These are phyloP conservation scores for Megaceryle alcyon DNA, from an alignment of 2,797 vertebrate species.

Conservation along the genomic window DNA sequence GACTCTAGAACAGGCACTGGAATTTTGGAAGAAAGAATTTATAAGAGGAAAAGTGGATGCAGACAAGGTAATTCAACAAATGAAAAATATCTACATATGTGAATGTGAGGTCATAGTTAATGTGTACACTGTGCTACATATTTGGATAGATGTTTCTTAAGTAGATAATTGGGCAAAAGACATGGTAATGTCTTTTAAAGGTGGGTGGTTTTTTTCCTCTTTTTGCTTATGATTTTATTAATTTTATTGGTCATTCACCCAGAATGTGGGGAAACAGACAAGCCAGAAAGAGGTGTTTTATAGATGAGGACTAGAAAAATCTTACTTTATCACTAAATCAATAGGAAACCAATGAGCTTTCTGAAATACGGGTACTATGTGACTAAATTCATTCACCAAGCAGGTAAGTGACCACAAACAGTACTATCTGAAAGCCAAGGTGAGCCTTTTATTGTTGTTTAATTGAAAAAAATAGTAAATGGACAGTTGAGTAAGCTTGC, in stretches of 20 bases:
- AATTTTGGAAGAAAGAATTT: constrained; percentile 97
- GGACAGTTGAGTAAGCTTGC: not conserved
- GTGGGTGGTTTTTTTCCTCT: rapidly evolving
- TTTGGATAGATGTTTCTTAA: not conserved
- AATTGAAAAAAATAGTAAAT: not conserved
- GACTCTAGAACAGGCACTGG: constrained; percentile 93
- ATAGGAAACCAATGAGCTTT: not conserved
- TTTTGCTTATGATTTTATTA: not conserved
- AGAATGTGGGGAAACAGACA: not conserved
- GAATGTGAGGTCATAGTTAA: not conserved
- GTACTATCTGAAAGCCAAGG: not conserved
- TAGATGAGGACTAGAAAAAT: not conserved
- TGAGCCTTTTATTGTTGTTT: not conserved
- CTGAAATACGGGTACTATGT: not conserved
- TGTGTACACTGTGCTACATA: rapidly evolving
- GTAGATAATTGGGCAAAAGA: not conserved
- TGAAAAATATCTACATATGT: not conserved
- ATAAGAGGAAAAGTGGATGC: constrained; percentile 91
- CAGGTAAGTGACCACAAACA: not conserved
- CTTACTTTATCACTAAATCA: not conserved
- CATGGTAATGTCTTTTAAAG: not conserved
- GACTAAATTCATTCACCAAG: not conserved
- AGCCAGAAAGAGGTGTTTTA: not conserved
- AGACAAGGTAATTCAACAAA: constrained; percentile 87
- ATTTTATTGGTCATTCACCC: not conserved